Evolutionary conservation across 2,888 invertebrate genomes (phyloP), one percentile per base, ranked within the genome.

Genomic region (Drymonia ruficornis): DNA sequence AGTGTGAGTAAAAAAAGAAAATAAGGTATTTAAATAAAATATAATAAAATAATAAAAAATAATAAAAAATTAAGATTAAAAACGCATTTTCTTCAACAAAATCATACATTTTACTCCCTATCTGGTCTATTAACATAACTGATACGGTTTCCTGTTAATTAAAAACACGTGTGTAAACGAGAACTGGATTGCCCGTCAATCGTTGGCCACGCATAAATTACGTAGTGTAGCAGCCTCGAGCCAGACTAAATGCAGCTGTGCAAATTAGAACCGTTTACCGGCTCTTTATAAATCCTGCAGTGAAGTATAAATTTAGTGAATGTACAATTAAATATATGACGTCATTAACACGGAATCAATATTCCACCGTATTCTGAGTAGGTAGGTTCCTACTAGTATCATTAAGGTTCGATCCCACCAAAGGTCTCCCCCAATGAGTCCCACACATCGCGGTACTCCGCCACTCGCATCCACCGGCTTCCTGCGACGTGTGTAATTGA

Each of bases 231-330:
- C 46, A 59, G 58, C 57, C 48, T 16, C 49, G n/a, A 52, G 50
- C 50, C 9, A 49, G 50, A 47, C 34, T 43, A 48, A 29, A 15
- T 51, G 50, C 58, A 71, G 56, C 60, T 65, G 58, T 60, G 58
- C 55, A 59, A 68, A 71, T 65, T 59, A 60, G 38, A 42, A 49
- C 9, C 55, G 55, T 56, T 68, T 56, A 66, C 53, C 64, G 47
- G 40, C 36, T 44, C 19, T 49, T 56, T 58, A 58, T 70, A 70
- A 70, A 71, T 64, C 50, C 58, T 36, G 34, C 15, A 46, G 54
- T 53, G 42, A 19, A 19, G 12, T 13, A 13, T 1, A 43, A 43
- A 53, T 52, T 63, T n/a, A 36, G 13, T n/a, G 4, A 0, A n/a
- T 0, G n/a, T n/a, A n/a, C 3, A 11, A 31, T 12, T 2, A 11